These are phyloP conservation scores for Drosophila seclusa DNA, from an alignment of 2,888 invertebrate genomes.

Conservation along the genomic window DNA sequence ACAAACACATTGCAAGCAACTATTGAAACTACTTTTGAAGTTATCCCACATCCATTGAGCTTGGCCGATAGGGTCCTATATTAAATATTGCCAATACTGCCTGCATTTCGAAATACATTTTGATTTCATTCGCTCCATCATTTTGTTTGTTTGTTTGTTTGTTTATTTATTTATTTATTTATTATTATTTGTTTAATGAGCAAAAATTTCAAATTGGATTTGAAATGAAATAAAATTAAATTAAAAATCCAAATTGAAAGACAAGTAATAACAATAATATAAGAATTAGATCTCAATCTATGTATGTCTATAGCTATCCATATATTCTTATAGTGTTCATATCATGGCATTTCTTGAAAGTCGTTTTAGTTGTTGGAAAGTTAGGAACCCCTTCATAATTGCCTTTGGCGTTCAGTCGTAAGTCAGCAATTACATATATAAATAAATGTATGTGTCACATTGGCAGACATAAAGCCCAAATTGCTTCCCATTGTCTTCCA, in stretches of 20 bases:
- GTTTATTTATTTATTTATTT: neutral
- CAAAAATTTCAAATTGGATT: neutral
- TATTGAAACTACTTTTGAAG: neutral
- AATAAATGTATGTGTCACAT: constrained; percentile 24
- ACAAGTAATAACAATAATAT: neutral
- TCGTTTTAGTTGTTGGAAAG: neutral
- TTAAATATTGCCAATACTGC: neutral
- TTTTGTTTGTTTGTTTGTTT: neutral
- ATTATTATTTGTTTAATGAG: no score
- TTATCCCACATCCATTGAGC: neutral
- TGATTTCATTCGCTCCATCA: neutral
- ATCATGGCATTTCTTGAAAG: neutral
- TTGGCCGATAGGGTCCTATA: neutral
- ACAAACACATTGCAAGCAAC: neutral
- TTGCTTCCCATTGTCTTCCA: constrained; percentile 27
- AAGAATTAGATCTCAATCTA: neutral
- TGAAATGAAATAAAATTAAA: neutral
- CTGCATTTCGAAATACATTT: neutral
- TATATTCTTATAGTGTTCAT: neutral
- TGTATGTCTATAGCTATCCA: neutral
- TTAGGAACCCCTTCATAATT: neutral
- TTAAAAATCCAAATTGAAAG: neutral
- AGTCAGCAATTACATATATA: constrained; percentile 24
- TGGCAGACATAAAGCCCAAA: constrained; percentile 18
- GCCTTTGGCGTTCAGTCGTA: neutral